Base-by-base conservation (phyloP, 1,140 invertebrate species). In the Psix sp. region DNA sequence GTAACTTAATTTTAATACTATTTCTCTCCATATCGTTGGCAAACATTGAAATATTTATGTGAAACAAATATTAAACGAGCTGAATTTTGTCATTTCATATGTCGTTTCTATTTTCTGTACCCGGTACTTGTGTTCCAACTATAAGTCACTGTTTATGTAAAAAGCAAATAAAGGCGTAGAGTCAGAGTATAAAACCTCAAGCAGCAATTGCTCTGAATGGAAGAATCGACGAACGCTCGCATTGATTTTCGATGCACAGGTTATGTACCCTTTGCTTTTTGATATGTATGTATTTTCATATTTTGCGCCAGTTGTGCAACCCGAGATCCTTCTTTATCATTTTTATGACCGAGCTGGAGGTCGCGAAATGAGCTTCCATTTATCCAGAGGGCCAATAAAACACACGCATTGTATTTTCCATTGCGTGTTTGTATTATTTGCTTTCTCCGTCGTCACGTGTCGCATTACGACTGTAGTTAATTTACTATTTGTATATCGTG, bases 281-380 rank as follows among this genome's bases (percentile, higher is more conserved):
- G 75, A 79, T 81, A 83, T 79, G 79, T 79, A 82, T 82, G 57
- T 72, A 70, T 74, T 74, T 79, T 77, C 62, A 74, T 75, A 78
- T 79, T 81, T 80, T 46, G 72, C 76, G 17, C 49, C 60, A 71
- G 66, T 77, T 75, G 76, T 56, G 56, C 74, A 70, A 72, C 54
- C 52, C 77, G 74, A 82, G 81, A 84, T 59, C 76, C 78, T 84
- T 82, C 80, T 83, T 84, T 82, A 82, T 86, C 83, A 82, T 86
- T 86, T 86, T 86, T 86, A 84, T 77, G 71, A 62, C 65, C 71
- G 74, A 80, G 81, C 77, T 77, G 79, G 76, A 80, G 78, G 56
- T 80, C 78, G 67, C 74, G 57, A 78, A 83, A 82, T 77, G 74
- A 80, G 82, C 63, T 73, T 77, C 76, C 78, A 83, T 85, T 85